phyloP scores from a whole-genome alignment of 2,113 vertebrate species.

The Myodes glareolus region DNA sequence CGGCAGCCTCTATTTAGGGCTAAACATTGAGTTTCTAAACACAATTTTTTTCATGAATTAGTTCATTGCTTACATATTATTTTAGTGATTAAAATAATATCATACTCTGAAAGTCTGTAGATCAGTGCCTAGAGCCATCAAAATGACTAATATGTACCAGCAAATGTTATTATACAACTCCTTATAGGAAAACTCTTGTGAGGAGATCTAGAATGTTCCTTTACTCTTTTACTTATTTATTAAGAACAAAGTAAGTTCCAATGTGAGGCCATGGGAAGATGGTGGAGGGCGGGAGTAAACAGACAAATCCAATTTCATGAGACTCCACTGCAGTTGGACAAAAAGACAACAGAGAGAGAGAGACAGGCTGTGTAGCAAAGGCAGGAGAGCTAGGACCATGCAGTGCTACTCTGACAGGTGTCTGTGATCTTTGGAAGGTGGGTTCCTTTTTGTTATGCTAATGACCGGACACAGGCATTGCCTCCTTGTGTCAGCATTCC shows the following conservation, averaged over 20 bases:
- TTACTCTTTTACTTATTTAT: conserved; percentile 8
- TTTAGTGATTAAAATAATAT: conserved; percentile 38
- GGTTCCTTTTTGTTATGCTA: not conserved
- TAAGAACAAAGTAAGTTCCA: not conserved
- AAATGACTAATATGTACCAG: not conserved
- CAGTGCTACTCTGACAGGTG: not conserved
- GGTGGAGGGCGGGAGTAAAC: not conserved
- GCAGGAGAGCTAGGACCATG: not conserved
- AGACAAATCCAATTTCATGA: not conserved
- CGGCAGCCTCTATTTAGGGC: not conserved
- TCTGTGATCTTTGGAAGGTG: not conserved
- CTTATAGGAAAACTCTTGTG: not conserved
- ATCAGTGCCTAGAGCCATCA: not conserved
- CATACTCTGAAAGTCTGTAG: not conserved
- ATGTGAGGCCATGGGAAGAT: not conserved
- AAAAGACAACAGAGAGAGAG: not conserved
- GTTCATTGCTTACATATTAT: not conserved
- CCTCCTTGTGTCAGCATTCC: not conserved
- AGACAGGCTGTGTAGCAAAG: not conserved
- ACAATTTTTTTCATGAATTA: conserved; percentile 12
- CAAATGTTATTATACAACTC: not conserved
- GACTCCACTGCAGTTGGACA: not conserved
- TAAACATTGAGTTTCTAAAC: not conserved
- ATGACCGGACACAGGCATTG: not conserved
- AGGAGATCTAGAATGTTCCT: not conserved